These are phyloP conservation scores for Sceloporus undulatus DNA, from an alignment of 2,113 vertebrate species.

Conservation along the genomic window DNA sequence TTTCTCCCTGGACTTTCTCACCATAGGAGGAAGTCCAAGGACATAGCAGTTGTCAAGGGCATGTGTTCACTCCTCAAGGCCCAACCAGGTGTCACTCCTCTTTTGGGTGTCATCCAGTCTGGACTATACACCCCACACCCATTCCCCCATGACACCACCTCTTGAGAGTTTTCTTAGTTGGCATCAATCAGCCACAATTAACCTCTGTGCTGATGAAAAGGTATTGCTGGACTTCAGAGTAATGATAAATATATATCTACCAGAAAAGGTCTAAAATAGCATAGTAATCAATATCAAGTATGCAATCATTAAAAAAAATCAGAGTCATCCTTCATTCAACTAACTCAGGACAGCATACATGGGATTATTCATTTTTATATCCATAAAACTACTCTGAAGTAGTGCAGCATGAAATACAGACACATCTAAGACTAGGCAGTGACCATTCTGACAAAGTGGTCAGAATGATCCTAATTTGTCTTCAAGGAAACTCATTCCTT, in stretches of 20 bases:
- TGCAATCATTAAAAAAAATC: not conserved
- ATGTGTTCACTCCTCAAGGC: too few species aligned
- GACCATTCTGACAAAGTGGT: not conserved
- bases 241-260: not conserved
- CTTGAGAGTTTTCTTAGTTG: too few species aligned
- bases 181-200: too few species aligned
- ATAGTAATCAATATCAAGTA: not conserved
- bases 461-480: not conserved
- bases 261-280: not conserved
- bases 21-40: too few species aligned
- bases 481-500: not conserved
- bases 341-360: not conserved
- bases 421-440: not conserved
- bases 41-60: too few species aligned
- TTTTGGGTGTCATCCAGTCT: too few species aligned
- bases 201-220: too few species aligned
- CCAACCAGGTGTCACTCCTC: too few species aligned
- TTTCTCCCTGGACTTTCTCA: too few species aligned
- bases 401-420: not conserved
- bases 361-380: not conserved
- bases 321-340: too few species aligned
- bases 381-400: not conserved
- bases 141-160: too few species aligned
- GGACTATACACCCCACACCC: too few species aligned
- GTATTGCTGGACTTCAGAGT: not conserved